phyloP scores from a whole-genome alignment of 1,140 invertebrate genomes.

The Olivierus martensii region DNA sequence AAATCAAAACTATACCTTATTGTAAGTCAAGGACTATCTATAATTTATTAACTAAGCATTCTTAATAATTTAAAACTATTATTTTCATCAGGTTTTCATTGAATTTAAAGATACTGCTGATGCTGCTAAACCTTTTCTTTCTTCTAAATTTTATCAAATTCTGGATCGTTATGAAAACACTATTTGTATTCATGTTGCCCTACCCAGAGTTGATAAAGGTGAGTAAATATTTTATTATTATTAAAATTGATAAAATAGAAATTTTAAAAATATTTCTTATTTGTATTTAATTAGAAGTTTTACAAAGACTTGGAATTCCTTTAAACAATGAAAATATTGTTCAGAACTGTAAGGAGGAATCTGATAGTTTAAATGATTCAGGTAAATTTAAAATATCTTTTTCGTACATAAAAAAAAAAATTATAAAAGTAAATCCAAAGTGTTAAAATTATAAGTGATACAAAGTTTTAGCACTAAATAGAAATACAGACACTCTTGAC shows the following conservation, averaged over 20 bases:
- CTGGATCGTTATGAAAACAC: slow-evolving; percentile 42
- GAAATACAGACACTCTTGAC: no score
- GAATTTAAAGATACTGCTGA: slow-evolving; percentile 25
- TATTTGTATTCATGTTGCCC: slow-evolving; percentile 41
- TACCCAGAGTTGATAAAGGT: slow-evolving; percentile 42
- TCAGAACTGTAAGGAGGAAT: neutral
- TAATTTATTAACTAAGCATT: no score
- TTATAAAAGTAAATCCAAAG: no score
- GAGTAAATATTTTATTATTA: neutral
- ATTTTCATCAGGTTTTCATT: slow-evolving; percentile 23
- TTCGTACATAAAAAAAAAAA: no score
- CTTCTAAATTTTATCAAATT: slow-evolving; percentile 31
- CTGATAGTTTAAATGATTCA: neutral
- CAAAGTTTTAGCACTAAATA: no score
- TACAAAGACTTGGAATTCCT: no score
- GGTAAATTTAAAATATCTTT: neutral
- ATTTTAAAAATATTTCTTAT: neutral
- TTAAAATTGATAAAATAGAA: neutral
- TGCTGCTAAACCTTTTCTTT: slow-evolving; percentile 21
- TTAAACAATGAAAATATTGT: neutral
- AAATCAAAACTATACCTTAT: no score
- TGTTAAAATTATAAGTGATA: no score
- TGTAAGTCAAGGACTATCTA: no score
- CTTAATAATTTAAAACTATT: neutral
- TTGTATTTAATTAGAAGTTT: neutral